Conservation (phyloP, 2,888 invertebrate species). For the Cremastinae sp. region DNA sequence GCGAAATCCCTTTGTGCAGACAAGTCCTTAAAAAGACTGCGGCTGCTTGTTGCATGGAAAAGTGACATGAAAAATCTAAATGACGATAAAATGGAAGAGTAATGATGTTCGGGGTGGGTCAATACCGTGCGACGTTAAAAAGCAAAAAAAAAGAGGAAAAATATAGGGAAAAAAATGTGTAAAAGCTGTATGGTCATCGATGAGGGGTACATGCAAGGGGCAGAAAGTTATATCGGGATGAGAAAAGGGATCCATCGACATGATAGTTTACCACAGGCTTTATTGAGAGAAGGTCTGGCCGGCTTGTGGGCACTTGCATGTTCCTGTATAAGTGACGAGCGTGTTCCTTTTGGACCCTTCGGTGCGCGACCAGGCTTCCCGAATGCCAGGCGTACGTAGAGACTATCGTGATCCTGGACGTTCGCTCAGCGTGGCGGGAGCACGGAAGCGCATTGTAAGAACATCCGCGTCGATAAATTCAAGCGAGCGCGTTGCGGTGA, state of each 20-base stretch:
- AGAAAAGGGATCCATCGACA: conserved; percentile 26
- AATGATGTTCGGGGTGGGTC: conserved; percentile 33
- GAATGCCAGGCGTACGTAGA: conserved; percentile 20
- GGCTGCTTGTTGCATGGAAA: conserved; percentile 17
- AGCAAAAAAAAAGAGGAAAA: no score
- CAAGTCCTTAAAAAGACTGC: conserved; percentile 17
- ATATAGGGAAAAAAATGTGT: no score
- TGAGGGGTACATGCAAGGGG: not conserved
- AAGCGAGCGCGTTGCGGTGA: conserved; percentile 55
- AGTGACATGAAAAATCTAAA: conserved; percentile 46
- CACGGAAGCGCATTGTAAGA: conserved; percentile 65
- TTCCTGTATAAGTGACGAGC: conserved; percentile 67
- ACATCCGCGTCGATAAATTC: conserved; percentile 71
- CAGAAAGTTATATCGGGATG: not conserved
- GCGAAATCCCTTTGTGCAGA: not conserved
- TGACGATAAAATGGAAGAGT: conserved; percentile 46
- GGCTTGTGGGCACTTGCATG: conserved; percentile 43
- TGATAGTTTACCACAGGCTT: conserved; percentile 28
- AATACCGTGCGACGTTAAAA: conserved; percentile 18
- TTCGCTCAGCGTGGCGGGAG: conserved; percentile 36
- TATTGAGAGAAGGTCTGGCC: conserved; percentile 19
- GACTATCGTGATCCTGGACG: conserved; percentile 23
- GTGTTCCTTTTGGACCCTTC: conserved; percentile 67
- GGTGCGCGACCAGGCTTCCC: conserved; percentile 64
- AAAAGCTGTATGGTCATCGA: not conserved